Conservation (phyloP, 1,140 invertebrate species). For the Tachypleus tridentatus region DNA sequence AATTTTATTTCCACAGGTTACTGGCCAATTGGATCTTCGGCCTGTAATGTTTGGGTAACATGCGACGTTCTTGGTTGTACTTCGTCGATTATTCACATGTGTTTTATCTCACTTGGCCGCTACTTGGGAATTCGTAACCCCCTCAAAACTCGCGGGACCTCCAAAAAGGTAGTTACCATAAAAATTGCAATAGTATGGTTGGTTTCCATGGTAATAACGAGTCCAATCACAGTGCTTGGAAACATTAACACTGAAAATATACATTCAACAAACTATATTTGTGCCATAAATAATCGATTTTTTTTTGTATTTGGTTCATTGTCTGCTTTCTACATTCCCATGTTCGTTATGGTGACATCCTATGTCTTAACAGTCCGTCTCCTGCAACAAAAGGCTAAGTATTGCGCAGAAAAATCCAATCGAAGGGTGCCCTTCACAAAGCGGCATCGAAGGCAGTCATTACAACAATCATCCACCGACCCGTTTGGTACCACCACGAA, state of each 20-base stretch:
- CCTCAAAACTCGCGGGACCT: slow-evolving; percentile 49
- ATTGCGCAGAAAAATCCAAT: slow-evolving; percentile 17
- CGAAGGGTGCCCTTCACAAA: slow-evolving; percentile 13
- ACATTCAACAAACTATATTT: slow-evolving; percentile 55
- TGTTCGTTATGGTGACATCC: slow-evolving; percentile 85
- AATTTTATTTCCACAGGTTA: slow-evolving; percentile 47
- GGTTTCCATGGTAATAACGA: slow-evolving; percentile 70
- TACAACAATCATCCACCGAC: too few species aligned
- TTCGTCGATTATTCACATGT: slow-evolving; percentile 93
- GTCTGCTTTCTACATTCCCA: slow-evolving; percentile 89
- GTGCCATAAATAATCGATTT: slow-evolving; percentile 70
- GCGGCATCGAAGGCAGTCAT: slow-evolving; percentile 46
- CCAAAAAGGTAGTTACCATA: slow-evolving; percentile 37
- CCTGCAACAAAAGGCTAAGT: slow-evolving; percentile 43
- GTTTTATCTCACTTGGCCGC: slow-evolving; percentile 83
- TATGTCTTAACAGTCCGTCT: slow-evolving; percentile 79
- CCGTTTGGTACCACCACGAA: too few species aligned
- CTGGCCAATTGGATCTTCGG: slow-evolving; percentile 73
- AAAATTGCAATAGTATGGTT: slow-evolving; percentile 77
- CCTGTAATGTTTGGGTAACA: slow-evolving; percentile 88
- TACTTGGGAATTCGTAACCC: slow-evolving; percentile 86
- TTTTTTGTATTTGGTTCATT: slow-evolving; percentile 84
- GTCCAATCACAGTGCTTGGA: slow-evolving; percentile 69
- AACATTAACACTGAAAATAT: slow-evolving; percentile 57
- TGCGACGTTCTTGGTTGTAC: slow-evolving; percentile 91